phyloP scores from a whole-genome alignment of 1,140 invertebrate species.

The Sinonovacula constricta region DNA sequence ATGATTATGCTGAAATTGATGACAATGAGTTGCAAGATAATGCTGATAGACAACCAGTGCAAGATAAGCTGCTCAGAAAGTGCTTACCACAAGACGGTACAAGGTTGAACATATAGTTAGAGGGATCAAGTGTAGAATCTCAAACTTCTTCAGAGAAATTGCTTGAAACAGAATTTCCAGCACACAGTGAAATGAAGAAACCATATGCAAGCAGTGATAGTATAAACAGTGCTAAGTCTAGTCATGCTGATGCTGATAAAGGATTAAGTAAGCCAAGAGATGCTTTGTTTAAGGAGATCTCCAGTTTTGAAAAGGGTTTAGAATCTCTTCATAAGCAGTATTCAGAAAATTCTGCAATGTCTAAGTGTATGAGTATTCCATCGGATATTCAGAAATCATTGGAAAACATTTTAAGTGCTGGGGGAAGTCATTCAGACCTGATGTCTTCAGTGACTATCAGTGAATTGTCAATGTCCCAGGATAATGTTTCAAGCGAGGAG shows the following conservation, averaged over 20 bases:
- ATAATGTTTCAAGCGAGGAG: constrained; percentile 59
- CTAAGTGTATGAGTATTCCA: constrained; percentile 74
- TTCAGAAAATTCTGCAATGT: constrained; percentile 56
- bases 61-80: too few species aligned
- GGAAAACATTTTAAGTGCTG: constrained; percentile 69
- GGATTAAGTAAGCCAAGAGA: neutral
- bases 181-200: neutral
- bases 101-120: too few species aligned
- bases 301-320: constrained; percentile 48
- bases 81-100: too few species aligned
- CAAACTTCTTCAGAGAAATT: constrained; percentile 6
- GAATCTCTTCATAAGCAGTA: constrained; percentile 31
- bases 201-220: neutral
- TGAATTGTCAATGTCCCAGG: constrained; percentile 71
- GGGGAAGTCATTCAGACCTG: constrained; percentile 65
- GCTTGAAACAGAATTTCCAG: constrained; percentile 48
- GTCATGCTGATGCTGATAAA: constrained; percentile 6
- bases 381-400: constrained; percentile 73
- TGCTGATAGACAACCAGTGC: too few species aligned
- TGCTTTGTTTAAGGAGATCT: constrained; percentile 46
- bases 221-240: neutral
- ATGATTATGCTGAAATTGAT: constrained; percentile 73
- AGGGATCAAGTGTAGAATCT: too few species aligned
- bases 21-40: constrained; percentile 35
- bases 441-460: constrained; percentile 73